phyloP scores from a whole-genome alignment of 2,797 vertebrate genomes.

The Ptychobarbus kaznakovi region DNA sequence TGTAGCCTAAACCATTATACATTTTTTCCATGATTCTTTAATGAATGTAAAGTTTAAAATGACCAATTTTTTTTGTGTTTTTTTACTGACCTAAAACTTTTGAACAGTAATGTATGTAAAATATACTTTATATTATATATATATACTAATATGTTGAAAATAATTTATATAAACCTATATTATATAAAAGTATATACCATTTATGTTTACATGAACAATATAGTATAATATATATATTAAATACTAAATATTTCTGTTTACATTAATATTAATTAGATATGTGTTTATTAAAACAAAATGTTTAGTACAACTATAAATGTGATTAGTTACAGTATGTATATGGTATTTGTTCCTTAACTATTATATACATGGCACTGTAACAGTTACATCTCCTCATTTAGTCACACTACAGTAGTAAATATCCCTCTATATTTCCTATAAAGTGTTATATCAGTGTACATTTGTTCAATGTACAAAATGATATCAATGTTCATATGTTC shows the following conservation, averaged over 20 bases:
- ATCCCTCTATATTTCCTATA: background rate
- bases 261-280: background rate
- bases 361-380: background rate
- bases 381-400: too few relatives aligned
- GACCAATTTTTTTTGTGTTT: too few relatives aligned
- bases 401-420: too few relatives aligned
- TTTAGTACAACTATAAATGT: background rate
- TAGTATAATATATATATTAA: background rate
- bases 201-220: background rate
- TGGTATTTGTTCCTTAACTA: background rate
- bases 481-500: background rate
- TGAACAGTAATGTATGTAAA: too few relatives aligned
- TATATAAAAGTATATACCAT: background rate
- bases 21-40: background rate
- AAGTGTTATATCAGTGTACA: background rate
- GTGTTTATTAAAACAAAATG: background rate
- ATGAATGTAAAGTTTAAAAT: background rate
- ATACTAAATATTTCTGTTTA: background rate
- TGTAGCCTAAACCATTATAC: background rate
- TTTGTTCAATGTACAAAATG: background rate
- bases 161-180: background rate
- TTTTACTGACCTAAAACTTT: background rate
- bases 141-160: background rate
- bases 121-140: background rate
- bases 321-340: too few relatives aligned